phyloP scores from a whole-genome alignment of 2,797 vertebrate species.

The Sylvia borin region DNA sequence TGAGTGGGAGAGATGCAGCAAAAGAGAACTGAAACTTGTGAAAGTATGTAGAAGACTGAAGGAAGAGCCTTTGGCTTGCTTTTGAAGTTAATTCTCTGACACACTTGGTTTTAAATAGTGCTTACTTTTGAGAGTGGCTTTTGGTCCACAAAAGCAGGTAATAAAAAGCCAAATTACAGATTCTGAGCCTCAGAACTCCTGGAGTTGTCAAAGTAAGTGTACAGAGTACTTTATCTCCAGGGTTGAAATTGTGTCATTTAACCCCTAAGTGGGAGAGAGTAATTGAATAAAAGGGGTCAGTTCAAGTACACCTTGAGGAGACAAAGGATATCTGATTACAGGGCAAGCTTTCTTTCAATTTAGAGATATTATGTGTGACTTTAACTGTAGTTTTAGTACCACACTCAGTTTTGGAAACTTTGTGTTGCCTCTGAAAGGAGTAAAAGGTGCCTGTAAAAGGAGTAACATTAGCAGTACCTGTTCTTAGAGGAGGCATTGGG shows the following conservation, averaged over 20 bases:
- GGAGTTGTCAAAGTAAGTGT: not conserved
- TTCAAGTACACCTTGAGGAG: not conserved
- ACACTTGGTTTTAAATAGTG: not conserved
- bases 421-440: not conserved
- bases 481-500: fast-evolving
- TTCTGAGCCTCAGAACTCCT: not conserved
- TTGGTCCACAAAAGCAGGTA: not conserved
- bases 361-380: not conserved
- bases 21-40: not conserved
- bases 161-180: not conserved
- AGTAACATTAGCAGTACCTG: not conserved
- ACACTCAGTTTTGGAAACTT: not conserved
- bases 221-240: not conserved
- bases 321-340: not conserved
- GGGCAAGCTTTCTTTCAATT: not conserved
- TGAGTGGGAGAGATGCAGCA: not conserved
- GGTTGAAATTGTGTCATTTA: not conserved
- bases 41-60: not conserved
- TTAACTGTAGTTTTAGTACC: not conserved
- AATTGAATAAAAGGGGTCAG: not conserved
- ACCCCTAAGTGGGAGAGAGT: not conserved
- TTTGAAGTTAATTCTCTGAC: not conserved
- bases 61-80: not conserved
- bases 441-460: not conserved
- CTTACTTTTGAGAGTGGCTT: not conserved